Evolutionary conservation across 2,113 vertebrate genomes (phyloP).

Genomic region (Carlito syrichta): DNA sequence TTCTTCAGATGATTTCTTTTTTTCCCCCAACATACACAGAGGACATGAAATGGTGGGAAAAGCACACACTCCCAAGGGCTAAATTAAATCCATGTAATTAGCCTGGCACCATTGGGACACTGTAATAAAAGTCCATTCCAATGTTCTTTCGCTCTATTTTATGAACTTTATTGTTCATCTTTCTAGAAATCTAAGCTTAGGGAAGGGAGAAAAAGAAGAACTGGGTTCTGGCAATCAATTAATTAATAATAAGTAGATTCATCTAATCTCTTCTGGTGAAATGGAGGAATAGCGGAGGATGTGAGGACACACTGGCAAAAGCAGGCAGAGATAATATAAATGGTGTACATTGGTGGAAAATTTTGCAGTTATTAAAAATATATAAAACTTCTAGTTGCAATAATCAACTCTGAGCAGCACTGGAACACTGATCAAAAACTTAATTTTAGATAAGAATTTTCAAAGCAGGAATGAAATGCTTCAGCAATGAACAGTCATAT

Average conservation of each 20-base stretch:
- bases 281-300: not conserved
- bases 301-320: not conserved
- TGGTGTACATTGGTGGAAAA: not conserved
- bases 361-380: not conserved
- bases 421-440: not conserved
- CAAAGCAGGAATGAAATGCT: not conserved
- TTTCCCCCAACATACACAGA: not conserved
- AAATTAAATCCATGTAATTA: not conserved
- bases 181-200: not conserved
- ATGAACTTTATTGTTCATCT: not conserved
- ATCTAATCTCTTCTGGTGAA: slow-evolving; percentile 32
- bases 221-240: not conserved
- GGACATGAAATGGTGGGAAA: not conserved
- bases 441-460: slow-evolving; percentile 32
- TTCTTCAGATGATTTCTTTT: not conserved
- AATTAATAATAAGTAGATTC: not conserved
- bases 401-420: not conserved
- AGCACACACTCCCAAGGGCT: not conserved
- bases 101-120: not conserved
- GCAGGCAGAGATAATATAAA: not conserved
- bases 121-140: not conserved
- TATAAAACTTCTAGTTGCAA: slow-evolving; percentile 8
- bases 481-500: not conserved
- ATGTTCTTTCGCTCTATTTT: not conserved
- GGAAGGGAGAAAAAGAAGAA: not conserved